A percentile compares a stretch with the other conserved stretches of the same genome.
Evolutionary conservation across 92 coral and sea anemone species (phyloP).

Genomic region (Plumapathes pennacea): DNA sequence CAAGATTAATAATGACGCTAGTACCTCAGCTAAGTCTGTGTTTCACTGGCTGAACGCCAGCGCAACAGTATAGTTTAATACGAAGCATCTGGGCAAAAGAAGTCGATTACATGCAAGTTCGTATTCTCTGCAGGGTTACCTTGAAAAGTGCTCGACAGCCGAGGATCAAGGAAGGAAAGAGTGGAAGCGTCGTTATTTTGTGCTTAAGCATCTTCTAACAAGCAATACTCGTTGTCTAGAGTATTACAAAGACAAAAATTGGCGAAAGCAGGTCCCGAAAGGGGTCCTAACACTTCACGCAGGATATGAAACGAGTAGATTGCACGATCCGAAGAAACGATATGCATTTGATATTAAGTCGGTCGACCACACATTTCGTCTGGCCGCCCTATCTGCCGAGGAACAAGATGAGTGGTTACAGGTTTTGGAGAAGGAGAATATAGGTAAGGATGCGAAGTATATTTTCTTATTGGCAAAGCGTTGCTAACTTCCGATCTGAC

Average conservation of each 20-base stretch:
- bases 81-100: too few species aligned
- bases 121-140: too few species aligned
- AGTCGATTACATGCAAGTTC: too few species aligned
- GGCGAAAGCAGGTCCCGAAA: conserved; percentile 82
- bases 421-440: conserved; percentile 77
- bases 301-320: conserved; percentile 73
- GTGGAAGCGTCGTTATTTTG: conserved; percentile 94
- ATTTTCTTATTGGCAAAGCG: background rate
- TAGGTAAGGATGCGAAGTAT: too few species aligned
- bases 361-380: conserved; percentile 80
- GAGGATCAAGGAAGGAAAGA: conserved; percentile 81
- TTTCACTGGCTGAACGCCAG: too few species aligned
- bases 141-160: too few species aligned
- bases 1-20: too few species aligned
- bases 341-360: conserved; percentile 85
- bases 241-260: conserved; percentile 76
- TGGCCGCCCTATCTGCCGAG: conserved; percentile 83
- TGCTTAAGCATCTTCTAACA: conserved; percentile 74
- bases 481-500: too few species aligned
- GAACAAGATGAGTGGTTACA: conserved; percentile 76
- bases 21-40: too few species aligned
- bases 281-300: conserved; percentile 91
- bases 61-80: too few species aligned
- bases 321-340: conserved; percentile 71
- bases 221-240: conserved; percentile 85